These are phyloP conservation scores for Protobothrops mucrosquamatus DNA, from an alignment of 2,113 vertebrate genomes.

Conservation along the genomic window DNA sequence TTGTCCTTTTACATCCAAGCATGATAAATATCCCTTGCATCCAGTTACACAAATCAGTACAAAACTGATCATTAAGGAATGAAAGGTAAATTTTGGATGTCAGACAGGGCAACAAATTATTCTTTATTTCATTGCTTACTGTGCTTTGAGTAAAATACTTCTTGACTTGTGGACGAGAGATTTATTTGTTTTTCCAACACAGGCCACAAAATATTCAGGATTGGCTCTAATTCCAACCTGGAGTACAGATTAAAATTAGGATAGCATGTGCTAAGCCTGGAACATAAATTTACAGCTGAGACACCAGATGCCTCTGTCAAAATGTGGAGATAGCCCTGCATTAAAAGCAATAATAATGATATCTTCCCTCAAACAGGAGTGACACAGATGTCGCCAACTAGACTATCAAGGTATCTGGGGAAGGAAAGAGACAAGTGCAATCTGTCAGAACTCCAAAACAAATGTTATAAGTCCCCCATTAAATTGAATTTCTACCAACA, in stretches of 20 bases:
- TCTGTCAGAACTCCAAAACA: slow-evolving; percentile 16
- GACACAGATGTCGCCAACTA: neutral
- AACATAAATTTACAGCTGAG: neutral
- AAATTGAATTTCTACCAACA: slow-evolving; percentile 14
- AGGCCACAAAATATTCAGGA: neutral
- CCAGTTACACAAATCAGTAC: neutral
- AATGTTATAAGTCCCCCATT: slow-evolving; percentile 19
- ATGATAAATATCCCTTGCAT: neutral
- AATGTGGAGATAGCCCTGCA: neutral
- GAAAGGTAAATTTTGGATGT: neutral
- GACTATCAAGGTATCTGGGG: neutral
- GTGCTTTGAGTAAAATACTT: neutral
- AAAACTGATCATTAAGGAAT: neutral
- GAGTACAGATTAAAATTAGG: neutral
- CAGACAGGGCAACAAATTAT: neutral
- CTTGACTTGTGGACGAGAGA: neutral
- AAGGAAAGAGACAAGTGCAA: neutral
- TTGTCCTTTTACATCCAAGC: neutral
- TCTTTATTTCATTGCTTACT: neutral
- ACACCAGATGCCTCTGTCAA: neutral
- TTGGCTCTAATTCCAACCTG: neutral
- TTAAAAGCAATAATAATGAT: neutral
- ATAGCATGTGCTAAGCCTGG: neutral
- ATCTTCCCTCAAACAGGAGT: neutral
- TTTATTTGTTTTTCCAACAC: neutral